Conservation (phyloP, 2,113 vertebrate species). For the Rhadina sibilatrix region DNA sequence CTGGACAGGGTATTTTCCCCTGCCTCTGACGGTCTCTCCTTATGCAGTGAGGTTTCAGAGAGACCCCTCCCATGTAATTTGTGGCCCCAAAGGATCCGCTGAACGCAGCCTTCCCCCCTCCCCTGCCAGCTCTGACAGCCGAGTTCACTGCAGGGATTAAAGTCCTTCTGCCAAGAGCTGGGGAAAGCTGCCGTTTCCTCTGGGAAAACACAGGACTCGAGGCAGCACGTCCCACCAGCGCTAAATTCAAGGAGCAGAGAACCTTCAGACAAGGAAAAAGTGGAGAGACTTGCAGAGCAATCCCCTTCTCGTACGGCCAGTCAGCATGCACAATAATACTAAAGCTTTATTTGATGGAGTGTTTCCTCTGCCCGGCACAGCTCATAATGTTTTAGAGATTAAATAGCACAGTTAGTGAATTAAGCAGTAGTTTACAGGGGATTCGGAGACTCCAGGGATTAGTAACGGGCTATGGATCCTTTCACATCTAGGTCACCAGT, state of each 20-base stretch:
- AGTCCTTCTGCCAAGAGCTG: background rate
- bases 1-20: accelerated
- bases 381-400: constrained; percentile 65
- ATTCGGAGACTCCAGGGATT: constrained; percentile 58
- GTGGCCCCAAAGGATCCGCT: background rate
- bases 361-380: constrained; percentile 42
- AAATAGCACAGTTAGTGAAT: constrained; percentile 71
- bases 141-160: background rate
- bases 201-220: background rate
- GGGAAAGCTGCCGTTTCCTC: background rate
- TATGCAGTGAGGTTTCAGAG: background rate
- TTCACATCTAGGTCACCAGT: constrained; percentile 65
- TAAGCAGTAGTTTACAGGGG: constrained; percentile 69
- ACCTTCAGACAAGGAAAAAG: background rate
- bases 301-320: constrained; percentile 38
- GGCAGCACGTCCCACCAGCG: constrained; percentile 5
- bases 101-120: background rate
- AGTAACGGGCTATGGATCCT: constrained; percentile 61
- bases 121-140: background rate
- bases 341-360: constrained; percentile 67
- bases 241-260: constrained; percentile 13
- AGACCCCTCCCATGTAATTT: background rate
- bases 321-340: constrained; percentile 44
- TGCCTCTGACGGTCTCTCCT: background rate
- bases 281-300: constrained; percentile 24